These are phyloP conservation scores for Molanna angustata DNA, from an alignment of 2,888 invertebrate species.

Conservation along the genomic window DNA sequence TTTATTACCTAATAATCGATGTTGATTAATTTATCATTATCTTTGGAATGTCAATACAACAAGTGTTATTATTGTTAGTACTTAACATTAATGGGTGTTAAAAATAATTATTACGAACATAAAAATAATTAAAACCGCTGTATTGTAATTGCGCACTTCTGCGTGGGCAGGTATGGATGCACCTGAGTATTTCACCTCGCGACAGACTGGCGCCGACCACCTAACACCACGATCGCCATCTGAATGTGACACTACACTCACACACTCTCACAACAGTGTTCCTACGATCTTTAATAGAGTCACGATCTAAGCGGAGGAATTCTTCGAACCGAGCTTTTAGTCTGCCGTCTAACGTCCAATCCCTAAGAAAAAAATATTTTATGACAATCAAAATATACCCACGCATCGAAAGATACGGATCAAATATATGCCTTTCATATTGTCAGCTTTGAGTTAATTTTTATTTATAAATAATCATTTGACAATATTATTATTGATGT, in stretches of 20 bases:
- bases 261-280: background rate
- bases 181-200: conserved; percentile 66
- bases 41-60: no score
- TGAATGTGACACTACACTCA: conserved; percentile 20
- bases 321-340: conserved; percentile 15
- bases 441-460: no score
- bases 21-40: no score
- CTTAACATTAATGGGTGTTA: no score
- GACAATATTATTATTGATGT: no score
- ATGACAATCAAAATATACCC: no score
- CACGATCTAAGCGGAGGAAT: conserved; percentile 14
- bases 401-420: no score
- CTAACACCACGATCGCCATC: conserved; percentile 30
- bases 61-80: no score
- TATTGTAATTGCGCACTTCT: conserved; percentile 7
- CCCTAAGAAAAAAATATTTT: no score
- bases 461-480: no score
- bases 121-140: conserved; percentile 12
- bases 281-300: background rate
- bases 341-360: conserved; percentile 8
- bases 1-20: no score
- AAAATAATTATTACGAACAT: background rate
- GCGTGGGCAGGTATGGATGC: conserved; percentile 55
- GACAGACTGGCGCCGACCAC: conserved; percentile 60
- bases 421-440: no score